phyloP scores from a whole-genome alignment of 2,113 vertebrate genomes.

The Marmota monax region DNA sequence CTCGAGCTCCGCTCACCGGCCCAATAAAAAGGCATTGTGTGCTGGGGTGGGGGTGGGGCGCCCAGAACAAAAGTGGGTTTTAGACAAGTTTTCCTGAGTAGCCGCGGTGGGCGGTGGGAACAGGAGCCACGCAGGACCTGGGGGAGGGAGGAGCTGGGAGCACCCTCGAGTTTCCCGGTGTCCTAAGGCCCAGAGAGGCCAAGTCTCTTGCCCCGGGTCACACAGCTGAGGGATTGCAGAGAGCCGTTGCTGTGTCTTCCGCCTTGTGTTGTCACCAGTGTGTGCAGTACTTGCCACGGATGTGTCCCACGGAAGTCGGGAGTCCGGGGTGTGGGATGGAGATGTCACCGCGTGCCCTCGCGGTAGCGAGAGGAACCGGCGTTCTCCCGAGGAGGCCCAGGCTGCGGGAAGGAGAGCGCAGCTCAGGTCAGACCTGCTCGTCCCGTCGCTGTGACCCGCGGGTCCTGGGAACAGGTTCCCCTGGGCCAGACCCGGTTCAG shows the following conservation, averaged over 20 bases:
- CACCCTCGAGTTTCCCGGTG: fast-evolving
- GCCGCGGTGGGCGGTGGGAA: background rate
- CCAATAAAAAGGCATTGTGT: conserved; percentile 53
- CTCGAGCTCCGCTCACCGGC: background rate
- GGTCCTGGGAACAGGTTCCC: background rate
- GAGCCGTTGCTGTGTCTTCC: fast-evolving
- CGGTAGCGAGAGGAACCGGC: too few relatives aligned
- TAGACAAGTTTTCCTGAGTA: background rate
- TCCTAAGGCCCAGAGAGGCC: conserved; percentile 17
- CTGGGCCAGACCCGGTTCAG: background rate
- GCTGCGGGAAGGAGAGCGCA: too few relatives aligned
- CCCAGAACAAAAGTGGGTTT: background rate
- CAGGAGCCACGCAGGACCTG: background rate
- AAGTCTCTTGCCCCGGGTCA: background rate
- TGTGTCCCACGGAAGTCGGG: too few relatives aligned
- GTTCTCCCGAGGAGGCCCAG: background rate
- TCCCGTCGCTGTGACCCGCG: background rate
- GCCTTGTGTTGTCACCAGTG: background rate
- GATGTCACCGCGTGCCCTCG: too few relatives aligned
- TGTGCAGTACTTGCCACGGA: background rate
- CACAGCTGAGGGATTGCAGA: fast-evolving
- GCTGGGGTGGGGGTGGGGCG: background rate
- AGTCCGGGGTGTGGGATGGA: too few relatives aligned
- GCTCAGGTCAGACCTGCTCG: background rate
- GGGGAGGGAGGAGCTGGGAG: background rate